Evolutionary conservation across 2,113 vertebrate genomes (phyloP).

Genomic region (Nothobranchius furzeri): DNA sequence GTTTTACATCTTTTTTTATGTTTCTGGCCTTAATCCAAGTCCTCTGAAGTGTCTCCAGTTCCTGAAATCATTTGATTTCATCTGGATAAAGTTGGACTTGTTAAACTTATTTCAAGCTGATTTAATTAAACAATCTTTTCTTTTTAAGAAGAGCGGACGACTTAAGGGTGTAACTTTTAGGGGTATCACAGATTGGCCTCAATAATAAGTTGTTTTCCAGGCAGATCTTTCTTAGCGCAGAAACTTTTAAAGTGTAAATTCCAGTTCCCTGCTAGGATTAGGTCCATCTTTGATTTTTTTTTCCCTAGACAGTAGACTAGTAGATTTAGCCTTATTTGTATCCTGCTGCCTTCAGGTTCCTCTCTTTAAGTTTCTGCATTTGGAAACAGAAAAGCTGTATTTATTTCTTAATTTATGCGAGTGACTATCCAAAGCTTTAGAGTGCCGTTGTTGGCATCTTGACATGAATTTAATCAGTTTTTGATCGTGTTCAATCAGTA

Average conservation of each 20-base stretch:
- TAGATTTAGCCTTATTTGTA: slow-evolving; percentile 20
- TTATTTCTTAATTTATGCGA: slow-evolving; percentile 79
- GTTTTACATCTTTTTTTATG: slow-evolving; percentile 14
- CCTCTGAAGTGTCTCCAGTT: slow-evolving; percentile 8
- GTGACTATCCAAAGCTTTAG: slow-evolving; percentile 60
- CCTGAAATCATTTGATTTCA: slow-evolving; percentile 2
- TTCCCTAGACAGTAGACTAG: neutral
- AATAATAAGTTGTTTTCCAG: slow-evolving; percentile 35
- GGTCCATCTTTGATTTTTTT: too few species aligned
- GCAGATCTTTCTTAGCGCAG: too few species aligned
- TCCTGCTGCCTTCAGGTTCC: slow-evolving; percentile 18
- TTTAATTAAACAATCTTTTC: neutral
- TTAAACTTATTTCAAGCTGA: neutral
- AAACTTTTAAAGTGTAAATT: neutral
- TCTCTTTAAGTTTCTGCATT: slow-evolving; percentile 28
- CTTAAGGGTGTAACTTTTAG: slow-evolving; percentile 15
- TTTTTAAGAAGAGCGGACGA: neutral
- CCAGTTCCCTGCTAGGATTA: neutral
- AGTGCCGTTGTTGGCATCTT: slow-evolving; percentile 30
- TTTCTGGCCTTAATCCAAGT: slow-evolving; percentile 25
- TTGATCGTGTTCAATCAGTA: slow-evolving; percentile 19
- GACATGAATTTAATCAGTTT: slow-evolving; percentile 9
- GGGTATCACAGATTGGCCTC: slow-evolving; percentile 3
- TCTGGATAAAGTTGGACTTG: slow-evolving; percentile 6
- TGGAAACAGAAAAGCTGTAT: slow-evolving; percentile 55